phyloP scores from a whole-genome alignment of 2,113 vertebrate species.

The Malurus melanocephalus region DNA sequence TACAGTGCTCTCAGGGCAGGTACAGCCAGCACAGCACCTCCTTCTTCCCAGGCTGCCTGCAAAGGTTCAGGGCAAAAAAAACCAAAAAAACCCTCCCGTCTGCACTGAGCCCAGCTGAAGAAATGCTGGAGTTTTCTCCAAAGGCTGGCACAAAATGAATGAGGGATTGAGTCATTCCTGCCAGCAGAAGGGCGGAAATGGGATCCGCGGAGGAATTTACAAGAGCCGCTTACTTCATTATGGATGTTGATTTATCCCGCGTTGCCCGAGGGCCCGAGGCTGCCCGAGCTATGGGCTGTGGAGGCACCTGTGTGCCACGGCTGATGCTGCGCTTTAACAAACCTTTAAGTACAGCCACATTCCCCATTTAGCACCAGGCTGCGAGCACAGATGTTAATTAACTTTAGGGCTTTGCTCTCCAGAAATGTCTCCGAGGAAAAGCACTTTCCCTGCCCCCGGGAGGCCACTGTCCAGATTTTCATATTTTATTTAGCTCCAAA shows the following conservation, averaged over 20 bases:
- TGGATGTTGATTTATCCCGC: neutral
- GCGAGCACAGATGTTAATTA: slow-evolving; percentile 43
- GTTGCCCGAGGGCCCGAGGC: neutral
- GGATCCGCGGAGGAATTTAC: neutral
- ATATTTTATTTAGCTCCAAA: slow-evolving; percentile 4
- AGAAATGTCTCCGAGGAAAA: slow-evolving; percentile 44
- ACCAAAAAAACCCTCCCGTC: neutral
- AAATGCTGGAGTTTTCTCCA: neutral
- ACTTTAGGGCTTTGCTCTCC: slow-evolving; percentile 32
- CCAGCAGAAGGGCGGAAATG: slow-evolving; percentile 12
- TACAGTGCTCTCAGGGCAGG: rapidly evolving
- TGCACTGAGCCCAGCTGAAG: neutral
- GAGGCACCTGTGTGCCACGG: neutral
- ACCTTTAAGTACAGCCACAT: neutral
- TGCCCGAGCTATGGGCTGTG: neutral
- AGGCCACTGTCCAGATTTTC: slow-evolving; percentile 14
- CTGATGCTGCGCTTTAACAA: neutral
- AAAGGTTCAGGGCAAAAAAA: neutral
- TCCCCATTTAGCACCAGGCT: slow-evolving; percentile 9
- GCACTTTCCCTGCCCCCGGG: neutral
- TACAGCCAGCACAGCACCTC: rapidly evolving
- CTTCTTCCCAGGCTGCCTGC: neutral
- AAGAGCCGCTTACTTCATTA: neutral
- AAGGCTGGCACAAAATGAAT: neutral
- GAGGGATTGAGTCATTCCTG: neutral